Conservation (phyloP, 2,888 invertebrate species). For the Mimachlamys varia region DNA sequence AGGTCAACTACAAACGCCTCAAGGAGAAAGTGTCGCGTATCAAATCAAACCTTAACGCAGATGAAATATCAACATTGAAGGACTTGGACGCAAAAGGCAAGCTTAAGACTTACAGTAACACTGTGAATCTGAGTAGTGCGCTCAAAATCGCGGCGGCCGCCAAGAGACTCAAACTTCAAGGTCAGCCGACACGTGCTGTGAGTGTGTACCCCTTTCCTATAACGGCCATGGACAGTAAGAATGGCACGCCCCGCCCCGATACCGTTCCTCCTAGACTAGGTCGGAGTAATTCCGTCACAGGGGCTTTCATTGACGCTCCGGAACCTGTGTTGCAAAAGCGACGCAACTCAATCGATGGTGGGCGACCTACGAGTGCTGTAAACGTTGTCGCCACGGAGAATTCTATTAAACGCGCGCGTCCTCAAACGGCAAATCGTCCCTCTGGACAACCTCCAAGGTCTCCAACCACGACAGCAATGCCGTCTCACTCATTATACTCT, state of each 20-base stretch:
- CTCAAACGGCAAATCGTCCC: slow-evolving; percentile 52
- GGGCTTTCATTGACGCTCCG: slow-evolving; percentile 68
- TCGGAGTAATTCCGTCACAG: slow-evolving; percentile 70
- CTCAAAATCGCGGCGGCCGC: slow-evolving; percentile 73
- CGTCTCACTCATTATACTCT: slow-evolving; percentile 62
- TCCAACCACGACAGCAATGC: slow-evolving; percentile 52
- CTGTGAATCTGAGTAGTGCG: slow-evolving; percentile 66
- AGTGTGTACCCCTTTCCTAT: not conserved
- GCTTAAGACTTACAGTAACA: slow-evolving; percentile 60
- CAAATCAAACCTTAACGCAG: slow-evolving; percentile 69
- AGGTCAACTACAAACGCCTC: slow-evolving; percentile 70
- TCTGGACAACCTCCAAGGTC: slow-evolving; percentile 47
- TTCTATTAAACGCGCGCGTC: slow-evolving; percentile 38
- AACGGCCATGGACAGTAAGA: slow-evolving; percentile 42
- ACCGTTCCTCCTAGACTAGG: slow-evolving; percentile 42
- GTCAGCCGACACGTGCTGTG: slow-evolving; percentile 39
- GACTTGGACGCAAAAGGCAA: slow-evolving; percentile 69
- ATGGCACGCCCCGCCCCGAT: slow-evolving; percentile 38
- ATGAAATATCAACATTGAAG: slow-evolving; percentile 70
- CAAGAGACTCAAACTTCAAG: slow-evolving; percentile 65
- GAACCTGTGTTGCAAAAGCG: slow-evolving; percentile 50
- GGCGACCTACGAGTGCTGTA: slow-evolving; percentile 62
- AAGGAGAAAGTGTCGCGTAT: slow-evolving; percentile 74
- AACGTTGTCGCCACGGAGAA: slow-evolving; percentile 45
- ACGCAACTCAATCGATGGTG: slow-evolving; percentile 60